Conservation (phyloP, 2,888 invertebrate species). For the Hemithea aestivaria region DNA sequence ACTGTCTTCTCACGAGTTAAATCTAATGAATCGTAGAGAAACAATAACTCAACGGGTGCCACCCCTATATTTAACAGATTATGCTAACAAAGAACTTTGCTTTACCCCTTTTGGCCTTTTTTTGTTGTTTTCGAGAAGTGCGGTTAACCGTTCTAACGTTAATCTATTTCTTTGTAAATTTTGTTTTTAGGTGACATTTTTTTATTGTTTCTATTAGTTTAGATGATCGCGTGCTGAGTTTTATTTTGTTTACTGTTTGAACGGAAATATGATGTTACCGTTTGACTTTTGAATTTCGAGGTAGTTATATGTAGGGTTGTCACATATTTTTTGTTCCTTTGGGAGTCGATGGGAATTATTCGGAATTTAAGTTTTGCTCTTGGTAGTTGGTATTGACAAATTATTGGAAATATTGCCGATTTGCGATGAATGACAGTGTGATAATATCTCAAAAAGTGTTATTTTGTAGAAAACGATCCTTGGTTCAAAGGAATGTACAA, state of each 20-base stretch:
- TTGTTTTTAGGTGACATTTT: constrained; percentile 4
- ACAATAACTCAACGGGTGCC: constrained; percentile 18
- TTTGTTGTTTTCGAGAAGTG: constrained; percentile 18
- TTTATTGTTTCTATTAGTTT: constrained; percentile 11
- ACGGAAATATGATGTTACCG: too few species aligned
- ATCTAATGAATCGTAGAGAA: constrained; percentile 14
- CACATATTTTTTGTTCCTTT: too few species aligned
- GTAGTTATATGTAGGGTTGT: too few species aligned
- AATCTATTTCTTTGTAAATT: constrained; percentile 25
- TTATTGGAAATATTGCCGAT: too few species aligned
- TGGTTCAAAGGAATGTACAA: too few species aligned
- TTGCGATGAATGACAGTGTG: too few species aligned
- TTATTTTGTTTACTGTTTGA: background rate
- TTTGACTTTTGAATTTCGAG: too few species aligned
- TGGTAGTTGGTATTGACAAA: too few species aligned
- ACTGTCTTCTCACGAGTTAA: constrained; percentile 10
- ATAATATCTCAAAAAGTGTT: too few species aligned
- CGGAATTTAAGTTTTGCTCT: too few species aligned
- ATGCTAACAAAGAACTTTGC: constrained; percentile 16
- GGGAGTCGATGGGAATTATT: too few species aligned
- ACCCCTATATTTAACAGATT: constrained; percentile 23
- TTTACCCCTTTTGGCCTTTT: constrained; percentile 8
- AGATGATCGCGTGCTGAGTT: constrained; percentile 19
- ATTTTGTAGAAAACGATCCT: too few species aligned
- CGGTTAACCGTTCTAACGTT: constrained; percentile 17